Percentiles rank a stretch among this genome's conserved stretches.
Conservation (phyloP, 2,797 vertebrate species). For the Anguilla obscura region DNA sequence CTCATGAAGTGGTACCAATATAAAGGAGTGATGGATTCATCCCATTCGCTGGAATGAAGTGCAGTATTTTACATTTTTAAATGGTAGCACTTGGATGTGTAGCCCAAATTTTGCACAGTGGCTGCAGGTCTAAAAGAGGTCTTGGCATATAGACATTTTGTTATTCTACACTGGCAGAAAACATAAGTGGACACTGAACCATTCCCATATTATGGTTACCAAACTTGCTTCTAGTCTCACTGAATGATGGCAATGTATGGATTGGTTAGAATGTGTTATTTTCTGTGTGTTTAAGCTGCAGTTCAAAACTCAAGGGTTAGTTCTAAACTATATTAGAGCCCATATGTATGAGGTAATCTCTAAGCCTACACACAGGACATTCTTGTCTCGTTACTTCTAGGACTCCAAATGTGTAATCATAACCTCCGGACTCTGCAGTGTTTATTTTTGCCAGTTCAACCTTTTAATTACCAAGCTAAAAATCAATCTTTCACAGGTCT, state of each 20-base stretch:
- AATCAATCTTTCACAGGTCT: conserved; percentile 68
- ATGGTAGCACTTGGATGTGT: too few species aligned
- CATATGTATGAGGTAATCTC: conserved; percentile 49
- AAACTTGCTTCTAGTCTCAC: too few species aligned
- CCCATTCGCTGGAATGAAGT: too few species aligned
- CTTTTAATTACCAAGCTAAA: conserved; percentile 69
- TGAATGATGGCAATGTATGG: not conserved
- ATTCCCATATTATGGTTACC: too few species aligned
- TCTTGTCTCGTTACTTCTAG: conserved; percentile 47
- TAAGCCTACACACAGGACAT: conserved; percentile 48
- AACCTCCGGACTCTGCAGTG: conserved; percentile 56
- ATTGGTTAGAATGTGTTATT: not conserved
- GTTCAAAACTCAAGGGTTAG: conserved; percentile 34
- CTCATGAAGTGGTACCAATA: too few species aligned
- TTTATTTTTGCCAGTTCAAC: conserved; percentile 68
- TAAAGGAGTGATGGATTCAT: too few species aligned
- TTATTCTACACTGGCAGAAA: too few species aligned
- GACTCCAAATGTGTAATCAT: conserved; percentile 69
- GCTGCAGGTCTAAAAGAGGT: too few species aligned
- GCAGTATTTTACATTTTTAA: too few species aligned
- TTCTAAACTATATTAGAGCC: conserved; percentile 36
- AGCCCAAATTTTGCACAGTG: too few species aligned
- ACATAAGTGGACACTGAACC: too few species aligned
- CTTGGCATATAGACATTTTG: too few species aligned
- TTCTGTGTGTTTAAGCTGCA: conserved; percentile 36